Evolutionary conservation across 2,888 invertebrate species (phyloP), one percentile per base, ranked within the genome.

Genomic region (Leptopilina syphax): DNA sequence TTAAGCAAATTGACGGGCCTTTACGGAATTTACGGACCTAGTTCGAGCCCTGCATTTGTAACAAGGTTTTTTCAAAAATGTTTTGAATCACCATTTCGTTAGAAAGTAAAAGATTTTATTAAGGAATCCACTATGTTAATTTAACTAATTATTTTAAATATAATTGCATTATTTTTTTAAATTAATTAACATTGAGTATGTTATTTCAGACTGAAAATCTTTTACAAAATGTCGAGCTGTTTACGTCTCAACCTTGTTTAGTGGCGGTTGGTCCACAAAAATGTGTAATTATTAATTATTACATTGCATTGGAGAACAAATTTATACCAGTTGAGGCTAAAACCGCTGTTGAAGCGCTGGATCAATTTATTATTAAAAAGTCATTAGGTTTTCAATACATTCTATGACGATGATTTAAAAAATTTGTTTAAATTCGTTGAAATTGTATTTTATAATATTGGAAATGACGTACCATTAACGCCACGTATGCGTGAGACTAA

Each of bases 151-250:
- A 13, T 67, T 24, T 8, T 67, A 44, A 24, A 13, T 34, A 27
- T 44, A 5, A 7, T 44, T 67, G 18, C 34, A 67, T 13, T 12
- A 67, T 13, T 67, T 67, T 1, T 67, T 44, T 7, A 3, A 34
- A 34, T 34, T 1, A 34, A 34, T 34, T 41, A 34, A 41, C 47
- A 67, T 5, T 47, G 10, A 67, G 10, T 67, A 10, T 67, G 34
- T 12, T 60, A 24, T 79, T 60, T n/a, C 65, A 77, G 79, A 77
- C 68, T 60, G 79, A 67, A 47, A 79, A 65, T 67, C 41, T 68
- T 18, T 41, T 77, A n/a, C 54, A 77, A 10, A 41, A 79, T 12
- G 79, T 63, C 41, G 12, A 12, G 10, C 41, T 76, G 18, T 12
- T 34, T 12, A 79, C 79, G 1, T 41, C 10, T 54, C 77, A 79